A percentile compares a stretch with the other conserved stretches of the same genome.
Evolutionary conservation across 2,797 vertebrate genomes (phyloP).

Genomic region (Dicrostonyx torquatus): DNA sequence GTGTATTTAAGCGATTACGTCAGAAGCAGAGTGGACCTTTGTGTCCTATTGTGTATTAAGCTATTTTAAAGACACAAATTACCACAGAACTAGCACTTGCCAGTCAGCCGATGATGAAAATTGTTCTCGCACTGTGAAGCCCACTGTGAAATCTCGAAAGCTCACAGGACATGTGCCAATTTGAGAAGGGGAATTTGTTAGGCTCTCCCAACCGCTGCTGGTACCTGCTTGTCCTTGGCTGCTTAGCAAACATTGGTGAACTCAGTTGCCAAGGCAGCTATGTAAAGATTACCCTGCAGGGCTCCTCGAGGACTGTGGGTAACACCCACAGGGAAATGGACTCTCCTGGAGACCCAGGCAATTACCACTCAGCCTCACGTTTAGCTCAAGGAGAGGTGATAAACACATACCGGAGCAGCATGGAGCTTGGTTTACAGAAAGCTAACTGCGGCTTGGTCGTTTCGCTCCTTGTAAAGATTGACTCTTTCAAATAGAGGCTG

Average conservation of each 20-base stretch:
- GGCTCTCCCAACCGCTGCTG: slow-evolving; percentile 22
- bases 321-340: slow-evolving; percentile 34
- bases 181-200: slow-evolving; percentile 55
- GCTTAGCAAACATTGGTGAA: background rate
- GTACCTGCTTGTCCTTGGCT: slow-evolving; percentile 52
- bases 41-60: slow-evolving; percentile 31
- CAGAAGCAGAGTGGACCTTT: slow-evolving; percentile 36
- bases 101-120: slow-evolving; percentile 49
- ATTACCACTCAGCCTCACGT: slow-evolving; percentile 21
- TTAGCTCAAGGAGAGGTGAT: slow-evolving; percentile 52
- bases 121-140: slow-evolving; percentile 62
- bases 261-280: slow-evolving; percentile 39
- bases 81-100: slow-evolving; percentile 57
- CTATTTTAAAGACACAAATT: slow-evolving; percentile 65
- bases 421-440: background rate
- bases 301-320: background rate
- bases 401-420: background rate
- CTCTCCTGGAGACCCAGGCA: background rate
- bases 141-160: slow-evolving; percentile 53
- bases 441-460: background rate
- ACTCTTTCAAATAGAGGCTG: slow-evolving; percentile 33
- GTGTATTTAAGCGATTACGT: slow-evolving; percentile 4
- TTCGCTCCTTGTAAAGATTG: slow-evolving; percentile 17
- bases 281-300: slow-evolving; percentile 54
- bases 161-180: slow-evolving; percentile 53